Evolutionary conservation across 2,113 vertebrate species (phyloP).

Genomic region (Rhegmatorhina hoffmannsi): DNA sequence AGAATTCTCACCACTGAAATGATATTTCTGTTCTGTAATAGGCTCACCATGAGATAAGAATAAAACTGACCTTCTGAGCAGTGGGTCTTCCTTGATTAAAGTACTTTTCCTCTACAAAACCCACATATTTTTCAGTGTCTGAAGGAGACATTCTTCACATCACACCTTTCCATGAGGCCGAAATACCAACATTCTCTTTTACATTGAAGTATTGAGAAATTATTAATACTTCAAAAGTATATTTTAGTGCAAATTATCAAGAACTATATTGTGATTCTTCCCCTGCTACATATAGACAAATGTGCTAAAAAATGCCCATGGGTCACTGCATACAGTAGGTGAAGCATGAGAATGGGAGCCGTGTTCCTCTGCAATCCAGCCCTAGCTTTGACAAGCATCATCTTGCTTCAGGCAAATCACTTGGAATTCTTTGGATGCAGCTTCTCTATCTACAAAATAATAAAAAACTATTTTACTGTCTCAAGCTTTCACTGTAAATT

Average conservation of each 20-base stretch:
- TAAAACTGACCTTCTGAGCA: not conserved
- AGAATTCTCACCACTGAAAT: not conserved
- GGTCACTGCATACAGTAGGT: not conserved
- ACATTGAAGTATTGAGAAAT: not conserved
- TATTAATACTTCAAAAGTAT: not conserved
- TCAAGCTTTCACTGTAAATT: not conserved
- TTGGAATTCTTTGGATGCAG: not conserved
- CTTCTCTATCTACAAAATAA: not conserved
- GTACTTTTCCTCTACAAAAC: not conserved
- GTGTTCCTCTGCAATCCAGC: not conserved
- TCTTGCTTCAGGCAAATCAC: slow-evolving; percentile 34
- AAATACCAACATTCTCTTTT: not conserved
- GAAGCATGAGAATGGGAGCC: slow-evolving; percentile 34
- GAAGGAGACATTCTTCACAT: not conserved
- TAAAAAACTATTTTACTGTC: not conserved
- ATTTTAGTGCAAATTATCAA: not conserved
- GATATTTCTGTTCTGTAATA: not conserved
- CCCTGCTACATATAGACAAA: not conserved
- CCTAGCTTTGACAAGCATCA: not conserved
- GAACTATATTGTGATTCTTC: not conserved
- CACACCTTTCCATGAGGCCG: not conserved
- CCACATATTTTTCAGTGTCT: not conserved
- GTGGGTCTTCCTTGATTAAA: not conserved
- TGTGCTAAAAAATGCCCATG: not conserved
- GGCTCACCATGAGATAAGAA: not conserved